Conservation (phyloP, 1,140 invertebrate genomes). For the Vollenhovia emeryi region DNA sequence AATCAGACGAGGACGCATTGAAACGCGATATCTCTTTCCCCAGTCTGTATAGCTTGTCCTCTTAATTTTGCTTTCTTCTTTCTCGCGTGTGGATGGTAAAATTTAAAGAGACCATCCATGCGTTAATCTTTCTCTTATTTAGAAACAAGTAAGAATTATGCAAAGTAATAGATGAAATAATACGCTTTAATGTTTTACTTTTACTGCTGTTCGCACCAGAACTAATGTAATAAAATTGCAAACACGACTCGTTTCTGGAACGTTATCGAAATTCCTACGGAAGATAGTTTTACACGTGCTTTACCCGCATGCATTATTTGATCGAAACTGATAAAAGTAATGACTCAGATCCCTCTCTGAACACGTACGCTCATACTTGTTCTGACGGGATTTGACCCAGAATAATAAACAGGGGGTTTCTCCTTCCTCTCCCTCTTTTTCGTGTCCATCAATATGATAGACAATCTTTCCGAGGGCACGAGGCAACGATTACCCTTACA, state of each 20-base stretch:
- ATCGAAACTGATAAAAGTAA: background rate
- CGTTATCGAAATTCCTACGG: background rate
- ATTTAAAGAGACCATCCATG: background rate
- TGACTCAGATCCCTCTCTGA: background rate
- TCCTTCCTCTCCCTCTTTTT: background rate
- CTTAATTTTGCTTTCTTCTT: background rate
- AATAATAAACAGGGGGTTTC: slow-evolving; percentile 38
- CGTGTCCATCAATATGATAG: background rate
- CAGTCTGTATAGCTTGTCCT: background rate
- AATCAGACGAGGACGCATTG: background rate
- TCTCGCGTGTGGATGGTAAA: too few relatives aligned
- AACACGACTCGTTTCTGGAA: background rate
- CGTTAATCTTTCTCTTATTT: background rate
- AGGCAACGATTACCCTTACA: slow-evolving; percentile 26
- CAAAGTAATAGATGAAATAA: background rate
- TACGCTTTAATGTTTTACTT: background rate
- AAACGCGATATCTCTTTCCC: background rate
- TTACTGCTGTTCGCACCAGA: background rate
- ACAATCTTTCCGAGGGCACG: background rate
- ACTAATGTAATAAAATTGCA: background rate
- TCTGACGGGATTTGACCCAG: background rate
- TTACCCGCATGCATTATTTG: background rate
- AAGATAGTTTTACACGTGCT: background rate
- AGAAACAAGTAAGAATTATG: background rate
- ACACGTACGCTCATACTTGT: background rate